Percentiles rank a stretch among this genome's conserved stretches.
These are phyloP conservation scores for Caenorhabditis imperialis DNA, from an alignment of 2,888 invertebrate genomes.

Conservation along the genomic window DNA sequence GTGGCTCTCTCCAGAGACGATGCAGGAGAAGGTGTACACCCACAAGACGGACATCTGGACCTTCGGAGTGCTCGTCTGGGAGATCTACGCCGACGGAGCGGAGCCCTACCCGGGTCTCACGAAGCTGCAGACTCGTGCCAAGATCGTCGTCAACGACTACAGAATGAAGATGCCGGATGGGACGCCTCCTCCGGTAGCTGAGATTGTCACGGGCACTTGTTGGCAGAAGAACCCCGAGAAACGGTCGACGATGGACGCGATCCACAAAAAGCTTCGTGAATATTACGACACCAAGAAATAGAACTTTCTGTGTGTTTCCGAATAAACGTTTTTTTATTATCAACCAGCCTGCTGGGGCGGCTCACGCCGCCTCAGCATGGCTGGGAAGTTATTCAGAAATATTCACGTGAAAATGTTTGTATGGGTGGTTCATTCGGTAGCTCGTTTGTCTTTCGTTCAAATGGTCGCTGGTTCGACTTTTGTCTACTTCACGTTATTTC, in stretches of 20 bases:
- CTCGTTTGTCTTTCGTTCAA: no score
- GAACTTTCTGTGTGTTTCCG: not conserved
- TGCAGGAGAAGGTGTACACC: slow-evolving; percentile 69
- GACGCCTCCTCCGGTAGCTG: slow-evolving; percentile 37
- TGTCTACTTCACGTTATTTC: no score
- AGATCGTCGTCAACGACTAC: slow-evolving; percentile 71
- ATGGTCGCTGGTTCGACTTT: no score
- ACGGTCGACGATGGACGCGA: slow-evolving; percentile 66
- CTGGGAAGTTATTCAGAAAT: no score
- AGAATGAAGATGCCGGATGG: slow-evolving; percentile 72
- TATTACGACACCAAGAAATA: slow-evolving; percentile 39
- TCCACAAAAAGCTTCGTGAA: slow-evolving; percentile 51
- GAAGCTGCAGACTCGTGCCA: slow-evolving; percentile 70
- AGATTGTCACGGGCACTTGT: slow-evolving; percentile 56
- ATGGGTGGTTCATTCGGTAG: no score
- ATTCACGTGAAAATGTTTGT: no score
- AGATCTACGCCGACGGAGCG: slow-evolving; percentile 70
- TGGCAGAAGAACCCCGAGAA: slow-evolving; percentile 71
- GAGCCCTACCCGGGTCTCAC: slow-evolving; percentile 73
- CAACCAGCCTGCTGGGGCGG: no score
- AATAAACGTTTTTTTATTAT: not conserved
- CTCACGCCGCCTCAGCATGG: no score
- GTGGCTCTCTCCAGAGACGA: slow-evolving; percentile 73
- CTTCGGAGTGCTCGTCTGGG: slow-evolving; percentile 68
- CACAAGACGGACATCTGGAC: slow-evolving; percentile 71